These are phyloP conservation scores for Philaethria dido DNA, from an alignment of 2,888 invertebrate genomes.

Conservation along the genomic window DNA sequence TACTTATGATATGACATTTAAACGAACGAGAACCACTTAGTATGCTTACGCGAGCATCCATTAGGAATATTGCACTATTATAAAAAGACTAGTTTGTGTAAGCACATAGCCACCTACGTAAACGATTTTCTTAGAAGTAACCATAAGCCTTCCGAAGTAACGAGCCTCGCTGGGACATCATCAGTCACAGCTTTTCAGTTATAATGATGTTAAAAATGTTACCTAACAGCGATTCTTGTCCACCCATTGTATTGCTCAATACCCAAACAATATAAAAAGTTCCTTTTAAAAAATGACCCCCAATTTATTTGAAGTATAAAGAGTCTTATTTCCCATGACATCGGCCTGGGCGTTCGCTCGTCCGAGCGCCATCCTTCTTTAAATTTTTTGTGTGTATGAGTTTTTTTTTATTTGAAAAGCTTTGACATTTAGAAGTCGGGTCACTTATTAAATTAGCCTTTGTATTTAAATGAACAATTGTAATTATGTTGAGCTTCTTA, in stretches of 20 bases:
- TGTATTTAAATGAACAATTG: conserved; percentile 82
- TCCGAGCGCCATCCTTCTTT: conserved; percentile 73
- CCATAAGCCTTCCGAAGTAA: conserved; percentile 51
- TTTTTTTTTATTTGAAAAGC: conserved; percentile 71
- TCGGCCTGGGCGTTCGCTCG: conserved; percentile 69
- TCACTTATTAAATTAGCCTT: conserved; percentile 84
- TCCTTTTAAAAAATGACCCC: conserved; percentile 76
- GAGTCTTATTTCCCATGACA: conserved; percentile 78
- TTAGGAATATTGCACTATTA: conserved; percentile 46
- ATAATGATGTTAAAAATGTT: conserved; percentile 83
- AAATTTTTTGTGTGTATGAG: conserved; percentile 58
- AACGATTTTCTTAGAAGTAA: conserved; percentile 52
- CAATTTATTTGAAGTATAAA: conserved; percentile 81
- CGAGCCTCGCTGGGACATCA: conserved; percentile 56
- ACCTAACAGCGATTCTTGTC: conserved; percentile 79
- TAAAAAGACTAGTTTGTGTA: conserved; percentile 41
- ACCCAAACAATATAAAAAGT: conserved; percentile 67
- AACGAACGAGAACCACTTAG: conserved; percentile 38
- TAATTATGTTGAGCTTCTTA: conserved; percentile 63
- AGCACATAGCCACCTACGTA: conserved; percentile 48
- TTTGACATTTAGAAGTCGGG: conserved; percentile 80
- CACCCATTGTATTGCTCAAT: conserved; percentile 80
- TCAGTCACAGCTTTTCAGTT: conserved; percentile 79
- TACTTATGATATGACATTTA: conserved; percentile 26
- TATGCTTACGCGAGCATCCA: conserved; percentile 38